Percentiles rank a stretch among this genome's conserved stretches.
phyloP scores from a whole-genome alignment of 2,888 invertebrate genomes.

The Schizotus pectinicornis region DNA sequence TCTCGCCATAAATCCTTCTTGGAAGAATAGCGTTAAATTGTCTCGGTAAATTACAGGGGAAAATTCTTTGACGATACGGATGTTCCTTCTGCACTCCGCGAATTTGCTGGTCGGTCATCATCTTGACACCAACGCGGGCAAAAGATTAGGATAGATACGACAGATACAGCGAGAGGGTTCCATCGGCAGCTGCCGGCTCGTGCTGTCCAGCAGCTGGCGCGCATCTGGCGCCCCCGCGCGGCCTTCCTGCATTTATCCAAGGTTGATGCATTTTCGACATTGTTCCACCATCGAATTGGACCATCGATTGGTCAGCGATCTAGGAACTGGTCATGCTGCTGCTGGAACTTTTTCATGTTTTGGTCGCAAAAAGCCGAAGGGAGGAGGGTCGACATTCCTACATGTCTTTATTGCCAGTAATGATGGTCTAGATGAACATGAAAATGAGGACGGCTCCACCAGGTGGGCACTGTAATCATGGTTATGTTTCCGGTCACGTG shows the following conservation, averaged over 20 bases:
- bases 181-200: slow-evolving; percentile 32
- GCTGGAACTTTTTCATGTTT: too few species aligned
- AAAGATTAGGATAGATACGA: slow-evolving; percentile 25
- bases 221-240: slow-evolving; percentile 37
- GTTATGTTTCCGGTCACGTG: slow-evolving; percentile 38
- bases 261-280: slow-evolving; percentile 25
- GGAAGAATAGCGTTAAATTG: too few species aligned
- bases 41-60: too few species aligned
- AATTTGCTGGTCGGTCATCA: slow-evolving; percentile 17
- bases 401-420: too few species aligned
- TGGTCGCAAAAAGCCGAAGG: too few species aligned
- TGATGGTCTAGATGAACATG: not conserved
- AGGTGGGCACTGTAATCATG: slow-evolving; percentile 35
- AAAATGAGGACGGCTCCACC: slow-evolving; percentile 16
- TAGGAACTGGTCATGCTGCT: too few species aligned
- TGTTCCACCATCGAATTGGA: not conserved
- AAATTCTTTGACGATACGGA: too few species aligned
- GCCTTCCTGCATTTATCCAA: slow-evolving; percentile 28
- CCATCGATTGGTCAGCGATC: too few species aligned
- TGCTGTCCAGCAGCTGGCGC: slow-evolving; percentile 33
- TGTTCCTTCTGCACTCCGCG: too few species aligned
- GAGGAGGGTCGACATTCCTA: not conserved
- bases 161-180: slow-evolving; percentile 23
- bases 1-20: too few species aligned
- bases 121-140: slow-evolving; percentile 16